Evolutionary conservation across 1,140 invertebrate genomes (phyloP), one percentile per base, ranked within the genome.

Genomic region (Trinorchestia longiramus): DNA sequence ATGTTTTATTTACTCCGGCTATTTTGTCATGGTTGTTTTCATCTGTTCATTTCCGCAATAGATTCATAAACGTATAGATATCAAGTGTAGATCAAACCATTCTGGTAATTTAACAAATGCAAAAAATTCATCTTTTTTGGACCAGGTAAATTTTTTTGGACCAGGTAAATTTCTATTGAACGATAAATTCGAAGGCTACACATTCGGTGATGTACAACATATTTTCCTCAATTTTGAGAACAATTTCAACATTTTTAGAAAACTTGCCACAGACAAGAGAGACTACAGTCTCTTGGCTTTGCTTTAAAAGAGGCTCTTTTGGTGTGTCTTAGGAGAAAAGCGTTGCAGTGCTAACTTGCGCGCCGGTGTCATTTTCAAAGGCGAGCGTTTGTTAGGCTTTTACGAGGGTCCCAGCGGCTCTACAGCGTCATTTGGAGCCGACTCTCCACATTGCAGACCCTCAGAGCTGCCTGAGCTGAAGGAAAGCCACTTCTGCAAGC

Each of bases 341-440:
- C 88, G 43, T 17, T 90, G 88, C 88, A 43, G 88, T 42, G 88
- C 88, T 90, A 90, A 90, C n/a, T 90, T 90, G 88, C 44, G 92
- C 92, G 92, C 92, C 40, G 92, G 92, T 94, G 92, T 94, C 92
- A 45, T 94, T 94, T 47, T 47, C 92, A 94, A 94, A 43, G 40
- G 43, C 41, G 92, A 47, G 44, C 92, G 44, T 94, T 94, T 94
- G 92, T 45, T 47, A 43, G 44, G 43, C 36, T 94, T n/a, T 94
- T 94, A 94, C 44, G 92, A 94, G 92, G 43, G 41, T 44, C 43
- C 43, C 44, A 45, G 43, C 92, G 43, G 43, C 88, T 43, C 4
- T 43, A 94, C 43, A 44, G 92, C 43, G 43, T 94, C 92, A 94
- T 94, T 94, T 94, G 92, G 92, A 94, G 92, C 43, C 62, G 62